These are phyloP conservation scores for Zaprionus tsacasi DNA, from an alignment of 1,140 invertebrate genomes.

Conservation along the genomic window DNA sequence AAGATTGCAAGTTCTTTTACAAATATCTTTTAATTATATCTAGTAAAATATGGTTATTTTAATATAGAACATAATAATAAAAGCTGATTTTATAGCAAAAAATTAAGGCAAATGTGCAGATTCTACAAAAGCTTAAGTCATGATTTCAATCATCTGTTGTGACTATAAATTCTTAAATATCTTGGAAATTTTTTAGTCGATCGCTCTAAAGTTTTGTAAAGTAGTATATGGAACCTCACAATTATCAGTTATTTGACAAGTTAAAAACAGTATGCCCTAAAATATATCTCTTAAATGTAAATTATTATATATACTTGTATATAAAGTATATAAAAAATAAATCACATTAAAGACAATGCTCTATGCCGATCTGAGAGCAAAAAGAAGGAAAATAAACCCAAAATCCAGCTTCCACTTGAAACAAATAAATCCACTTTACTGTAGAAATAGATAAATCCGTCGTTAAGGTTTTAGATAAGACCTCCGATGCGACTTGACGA, in stretches of 20 bases:
- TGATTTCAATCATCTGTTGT: no score
- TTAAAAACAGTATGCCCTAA: no score
- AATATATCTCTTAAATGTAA: no score
- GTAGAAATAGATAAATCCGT: not conserved
- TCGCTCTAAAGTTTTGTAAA: not conserved
- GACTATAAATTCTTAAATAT: no score
- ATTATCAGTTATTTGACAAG: not conserved
- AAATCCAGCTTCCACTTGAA: not conserved
- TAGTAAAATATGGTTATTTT: not conserved
- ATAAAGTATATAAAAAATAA: no score
- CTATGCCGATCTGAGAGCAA: not conserved
- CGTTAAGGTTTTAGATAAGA: not conserved
- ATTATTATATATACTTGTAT: no score
- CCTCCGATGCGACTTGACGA: not conserved
- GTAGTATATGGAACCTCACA: not conserved
- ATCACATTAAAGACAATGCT: not conserved
- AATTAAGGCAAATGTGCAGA: not conserved
- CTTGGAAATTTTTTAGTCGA: not conserved
- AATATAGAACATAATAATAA: no score
- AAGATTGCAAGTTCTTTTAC: not conserved
- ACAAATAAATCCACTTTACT: not conserved
- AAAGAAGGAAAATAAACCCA: not conserved
- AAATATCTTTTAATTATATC: fast-evolving
- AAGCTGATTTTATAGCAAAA: not conserved
- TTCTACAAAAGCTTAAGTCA: not conserved